Conservation (phyloP, 2,797 vertebrate species). For the Gallinago nigripennis region DNA sequence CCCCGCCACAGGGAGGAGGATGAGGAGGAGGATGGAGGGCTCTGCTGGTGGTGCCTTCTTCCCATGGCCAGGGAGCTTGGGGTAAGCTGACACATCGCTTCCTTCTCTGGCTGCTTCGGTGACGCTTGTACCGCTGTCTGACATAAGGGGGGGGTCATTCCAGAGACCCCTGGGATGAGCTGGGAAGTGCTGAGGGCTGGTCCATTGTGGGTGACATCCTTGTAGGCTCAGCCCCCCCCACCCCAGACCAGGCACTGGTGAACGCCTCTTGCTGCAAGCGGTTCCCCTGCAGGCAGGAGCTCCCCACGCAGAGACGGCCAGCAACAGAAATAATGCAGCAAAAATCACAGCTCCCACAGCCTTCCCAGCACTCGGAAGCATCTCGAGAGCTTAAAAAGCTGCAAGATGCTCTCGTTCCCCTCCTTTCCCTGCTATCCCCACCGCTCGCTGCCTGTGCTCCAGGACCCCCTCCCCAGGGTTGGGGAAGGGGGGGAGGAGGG, state of each 20-base stretch:
- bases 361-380: constrained; percentile 40
- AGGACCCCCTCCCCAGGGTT: background rate
- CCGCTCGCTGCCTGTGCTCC: background rate
- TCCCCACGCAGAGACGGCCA: background rate
- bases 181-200: background rate
- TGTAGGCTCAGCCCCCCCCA: background rate
- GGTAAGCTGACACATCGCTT: fast-evolving
- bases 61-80: fast-evolving
- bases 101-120: fast-evolving
- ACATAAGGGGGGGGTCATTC: background rate
- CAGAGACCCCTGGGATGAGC: background rate
- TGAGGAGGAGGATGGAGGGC: background rate
- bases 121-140: fast-evolving
- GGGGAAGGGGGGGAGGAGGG: background rate
- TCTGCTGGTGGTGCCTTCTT: background rate
- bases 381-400: constrained; percentile 53
- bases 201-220: background rate
- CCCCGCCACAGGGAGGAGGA: background rate
- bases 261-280: background rate
- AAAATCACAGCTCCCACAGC: constrained; percentile 43
- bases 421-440: background rate
- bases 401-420: constrained; percentile 26
- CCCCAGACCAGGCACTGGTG: too few relatives aligned
- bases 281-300: background rate
- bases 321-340: constrained; percentile 62